phyloP scores from a whole-genome alignment of 2,113 vertebrate genomes.

The Bos javanicus region DNA sequence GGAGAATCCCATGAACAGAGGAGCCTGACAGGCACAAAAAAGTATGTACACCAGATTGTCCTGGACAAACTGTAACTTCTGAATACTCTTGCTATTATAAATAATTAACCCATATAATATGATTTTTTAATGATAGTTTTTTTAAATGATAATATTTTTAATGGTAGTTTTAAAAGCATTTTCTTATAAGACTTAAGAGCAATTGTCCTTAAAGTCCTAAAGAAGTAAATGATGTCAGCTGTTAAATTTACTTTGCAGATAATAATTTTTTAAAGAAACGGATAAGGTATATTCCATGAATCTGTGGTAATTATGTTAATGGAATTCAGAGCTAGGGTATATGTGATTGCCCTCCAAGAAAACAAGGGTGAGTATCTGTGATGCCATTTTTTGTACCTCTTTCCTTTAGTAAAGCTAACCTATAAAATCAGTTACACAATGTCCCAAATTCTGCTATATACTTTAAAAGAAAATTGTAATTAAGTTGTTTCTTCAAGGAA shows the following conservation, averaged over 20 bases:
- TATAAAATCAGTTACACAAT: neutral
- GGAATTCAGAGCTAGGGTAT: neutral
- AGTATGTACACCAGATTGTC: neutral
- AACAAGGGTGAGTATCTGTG: neutral
- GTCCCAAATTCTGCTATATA: neutral
- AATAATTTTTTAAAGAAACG: neutral
- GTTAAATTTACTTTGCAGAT: neutral
- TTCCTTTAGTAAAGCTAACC: conserved; percentile 9
- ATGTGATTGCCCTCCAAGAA: neutral
- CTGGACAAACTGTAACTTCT: neutral
- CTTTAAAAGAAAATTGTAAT: neutral
- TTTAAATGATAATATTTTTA: neutral
- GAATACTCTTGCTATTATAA: neutral
- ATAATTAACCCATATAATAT: neutral
- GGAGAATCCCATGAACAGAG: neutral
- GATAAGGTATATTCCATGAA: neutral
- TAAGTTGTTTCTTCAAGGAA: conserved; percentile 7
- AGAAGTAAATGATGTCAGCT: neutral
- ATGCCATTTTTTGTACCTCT: neutral
- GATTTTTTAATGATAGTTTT: neutral
- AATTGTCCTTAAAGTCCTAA: neutral
- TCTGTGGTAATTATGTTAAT: neutral
- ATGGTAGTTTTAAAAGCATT: neutral
- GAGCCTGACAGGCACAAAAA: neutral
- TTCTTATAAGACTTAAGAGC: neutral